Base-by-base conservation (phyloP, 1,140 invertebrate genomes). In the Hypothenemus hampei region DNA sequence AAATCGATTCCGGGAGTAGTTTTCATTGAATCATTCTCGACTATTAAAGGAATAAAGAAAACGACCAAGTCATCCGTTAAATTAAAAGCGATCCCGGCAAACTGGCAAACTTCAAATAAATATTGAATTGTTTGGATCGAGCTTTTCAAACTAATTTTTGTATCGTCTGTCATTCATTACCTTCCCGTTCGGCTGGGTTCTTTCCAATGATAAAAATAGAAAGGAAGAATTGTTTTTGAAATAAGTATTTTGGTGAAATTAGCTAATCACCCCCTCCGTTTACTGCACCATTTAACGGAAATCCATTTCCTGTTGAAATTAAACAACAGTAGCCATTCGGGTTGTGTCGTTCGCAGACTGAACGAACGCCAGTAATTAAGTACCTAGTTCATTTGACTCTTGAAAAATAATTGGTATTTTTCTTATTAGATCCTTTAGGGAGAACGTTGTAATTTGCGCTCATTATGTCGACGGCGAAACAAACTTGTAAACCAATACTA, bases 391-490 rank as follows among this genome's bases (percentile, higher is more conserved):
- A 41, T 40, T 41, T 16, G 21, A 23, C 10, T 26, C 39, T 40
- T 31, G 24, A 24, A 29, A 51, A 51, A 51, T 51, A 41, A 40
- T 51, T 40, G 41, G 15, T 29, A 29, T 54, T 54, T 45, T 54
- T 54, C 51, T 54, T 45, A 46, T 54, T 54, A 46, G 51, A 37
- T 45, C 51, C 19, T 20, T 4, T 46, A 54, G 20, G 37, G 51
- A 37, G 51, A 36, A 39, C 33, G 41, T 23, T 36, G 33, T 39
- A 54, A 54, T 54, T 54, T 54, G 45, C 51, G 24, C 51, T 54
- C 35, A 54, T 54, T 54, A 54, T 43, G 26, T 54, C 41, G 20
- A 41, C 51, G 26, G 43, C 36, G 51, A 54, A 54, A 46, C 51
- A 33, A 35, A 44, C 29, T 44, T 44, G 50, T 53, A 44, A 51